Evolutionary conservation across 2,888 invertebrate species (phyloP).

Genomic region (Mesoligia furuncula): DNA sequence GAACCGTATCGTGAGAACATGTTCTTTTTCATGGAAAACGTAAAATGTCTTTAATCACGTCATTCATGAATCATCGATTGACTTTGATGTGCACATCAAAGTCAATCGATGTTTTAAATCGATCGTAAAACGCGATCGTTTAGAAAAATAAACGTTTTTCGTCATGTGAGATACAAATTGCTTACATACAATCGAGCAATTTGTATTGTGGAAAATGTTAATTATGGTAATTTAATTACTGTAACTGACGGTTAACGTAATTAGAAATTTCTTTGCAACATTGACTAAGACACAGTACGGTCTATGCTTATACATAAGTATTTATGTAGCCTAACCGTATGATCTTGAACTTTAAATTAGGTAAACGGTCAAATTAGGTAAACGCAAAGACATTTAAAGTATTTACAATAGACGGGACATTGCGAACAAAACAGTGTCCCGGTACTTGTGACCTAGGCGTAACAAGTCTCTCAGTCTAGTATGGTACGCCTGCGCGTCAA

Average conservation of each 20-base stretch:
- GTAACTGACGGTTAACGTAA: not conserved
- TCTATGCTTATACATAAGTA: too few relatives aligned
- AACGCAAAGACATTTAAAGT: too few relatives aligned
- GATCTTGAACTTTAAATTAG: too few relatives aligned
- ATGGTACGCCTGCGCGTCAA: too few relatives aligned
- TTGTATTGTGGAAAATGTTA: conserved; percentile 11
- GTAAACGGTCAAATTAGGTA: too few relatives aligned
- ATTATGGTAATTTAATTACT: conserved; percentile 4
- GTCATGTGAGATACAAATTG: conserved; percentile 2
- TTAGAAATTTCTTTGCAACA: conserved; percentile 18
- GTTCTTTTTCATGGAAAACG: conserved; percentile 20
- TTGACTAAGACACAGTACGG: not conserved
- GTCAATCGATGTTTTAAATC: conserved; percentile 6
- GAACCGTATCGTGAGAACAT: conserved; percentile 41
- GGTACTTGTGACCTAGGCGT: too few relatives aligned
- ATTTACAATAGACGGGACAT: too few relatives aligned
- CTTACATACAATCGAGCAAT: not conserved
- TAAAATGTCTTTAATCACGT: conserved; percentile 17
- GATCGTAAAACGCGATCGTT: conserved; percentile 14
- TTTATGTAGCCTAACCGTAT: too few relatives aligned
- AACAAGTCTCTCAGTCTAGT: too few relatives aligned
- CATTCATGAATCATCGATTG: too few relatives aligned
- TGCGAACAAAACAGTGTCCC: too few relatives aligned
- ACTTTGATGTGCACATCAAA: too few relatives aligned
- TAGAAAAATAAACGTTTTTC: not conserved